Conservation (phyloP, 2,888 invertebrate species). For the Netelia melanura region DNA sequence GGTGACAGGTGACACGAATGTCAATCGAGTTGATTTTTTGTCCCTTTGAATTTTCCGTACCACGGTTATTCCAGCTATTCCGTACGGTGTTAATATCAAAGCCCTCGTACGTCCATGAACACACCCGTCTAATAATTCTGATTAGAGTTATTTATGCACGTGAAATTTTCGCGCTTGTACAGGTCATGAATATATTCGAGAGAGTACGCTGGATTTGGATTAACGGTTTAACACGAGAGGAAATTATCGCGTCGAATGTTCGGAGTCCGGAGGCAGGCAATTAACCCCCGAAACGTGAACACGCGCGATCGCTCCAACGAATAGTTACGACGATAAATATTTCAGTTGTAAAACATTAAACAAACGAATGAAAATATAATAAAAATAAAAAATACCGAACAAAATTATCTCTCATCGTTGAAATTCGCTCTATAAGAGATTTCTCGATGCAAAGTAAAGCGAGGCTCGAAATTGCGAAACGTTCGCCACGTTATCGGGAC, state of each 20-base stretch:
- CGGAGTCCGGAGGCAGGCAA: not conserved
- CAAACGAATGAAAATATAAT: not conserved
- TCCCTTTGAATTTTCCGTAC: constrained; percentile 31
- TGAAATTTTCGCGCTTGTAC: not conserved
- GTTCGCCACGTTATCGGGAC: not conserved
- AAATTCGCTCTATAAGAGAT: not conserved
- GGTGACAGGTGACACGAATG: constrained; percentile 68
- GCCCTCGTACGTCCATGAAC: not conserved
- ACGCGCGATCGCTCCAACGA: no score
- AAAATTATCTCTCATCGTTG: not conserved
- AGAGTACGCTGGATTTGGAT: not conserved
- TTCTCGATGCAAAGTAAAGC: no score
- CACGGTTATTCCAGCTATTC: not conserved
- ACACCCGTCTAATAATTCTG: constrained; percentile 38
- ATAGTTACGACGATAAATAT: not conserved
- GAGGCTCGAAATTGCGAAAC: not conserved
- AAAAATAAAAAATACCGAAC: not conserved
- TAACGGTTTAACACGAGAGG: not conserved
- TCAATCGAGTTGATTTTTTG: constrained; percentile 56
- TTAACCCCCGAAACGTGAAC: not conserved
- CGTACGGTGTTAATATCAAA: not conserved
- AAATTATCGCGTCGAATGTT: constrained; percentile 11
- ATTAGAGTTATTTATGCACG: constrained; percentile 26
- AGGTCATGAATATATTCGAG: not conserved
- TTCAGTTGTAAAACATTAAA: not conserved